These are phyloP conservation scores for Calonectris borealis DNA, from an alignment of 2,113 vertebrate species.

Conservation along the genomic window DNA sequence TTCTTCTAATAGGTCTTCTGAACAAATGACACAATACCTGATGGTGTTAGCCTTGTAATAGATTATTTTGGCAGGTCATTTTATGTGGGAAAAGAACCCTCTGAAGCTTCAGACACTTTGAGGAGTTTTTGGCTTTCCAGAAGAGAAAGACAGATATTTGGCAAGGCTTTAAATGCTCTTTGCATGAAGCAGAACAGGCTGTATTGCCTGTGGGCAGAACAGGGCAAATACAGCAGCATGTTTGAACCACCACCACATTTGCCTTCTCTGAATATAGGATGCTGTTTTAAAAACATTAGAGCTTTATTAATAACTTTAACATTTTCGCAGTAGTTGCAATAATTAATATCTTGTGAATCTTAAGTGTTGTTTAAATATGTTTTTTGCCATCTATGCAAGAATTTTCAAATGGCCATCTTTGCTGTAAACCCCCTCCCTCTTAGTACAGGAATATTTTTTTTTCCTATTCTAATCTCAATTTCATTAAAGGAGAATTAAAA, in stretches of 20 bases:
- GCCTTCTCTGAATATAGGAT: not conserved
- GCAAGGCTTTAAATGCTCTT: not conserved
- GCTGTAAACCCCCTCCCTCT: not conserved
- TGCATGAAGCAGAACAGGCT: not conserved
- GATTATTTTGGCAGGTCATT: conserved; percentile 39
- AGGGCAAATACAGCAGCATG: not conserved
- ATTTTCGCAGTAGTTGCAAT: not conserved
- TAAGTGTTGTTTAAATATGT: not conserved
- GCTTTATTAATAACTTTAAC: not conserved
- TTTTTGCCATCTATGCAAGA: not conserved
- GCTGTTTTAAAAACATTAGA: not conserved
- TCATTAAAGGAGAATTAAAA: not conserved
- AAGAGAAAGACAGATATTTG: not conserved
- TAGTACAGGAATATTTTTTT: not conserved
- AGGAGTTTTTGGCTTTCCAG: not conserved
- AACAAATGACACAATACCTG: not conserved
- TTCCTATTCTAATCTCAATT: not conserved
- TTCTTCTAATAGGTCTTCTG: not conserved
- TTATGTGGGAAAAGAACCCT: not conserved
- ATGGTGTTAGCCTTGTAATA: conserved; percentile 14
- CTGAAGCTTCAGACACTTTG: not conserved
- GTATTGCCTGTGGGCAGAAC: not conserved
- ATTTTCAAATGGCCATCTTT: not conserved
- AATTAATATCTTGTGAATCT: not conserved
- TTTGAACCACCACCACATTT: not conserved